phyloP scores from a whole-genome alignment of 2,797 vertebrate species.

The Eulemur albifrons region DNA sequence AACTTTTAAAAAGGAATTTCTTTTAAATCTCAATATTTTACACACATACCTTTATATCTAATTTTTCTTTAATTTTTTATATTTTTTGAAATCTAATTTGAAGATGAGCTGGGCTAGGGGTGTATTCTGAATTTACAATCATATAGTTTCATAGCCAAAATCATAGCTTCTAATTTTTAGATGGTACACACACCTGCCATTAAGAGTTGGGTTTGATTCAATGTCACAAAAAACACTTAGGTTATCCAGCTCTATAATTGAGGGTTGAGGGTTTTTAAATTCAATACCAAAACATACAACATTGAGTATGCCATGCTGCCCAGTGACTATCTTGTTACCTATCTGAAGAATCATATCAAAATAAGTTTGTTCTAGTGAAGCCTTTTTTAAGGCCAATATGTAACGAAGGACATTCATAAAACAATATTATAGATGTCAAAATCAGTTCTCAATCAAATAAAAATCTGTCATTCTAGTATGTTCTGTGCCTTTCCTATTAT shows the following conservation, averaged over 20 bases:
- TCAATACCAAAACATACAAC: not conserved
- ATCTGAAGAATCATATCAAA: not conserved
- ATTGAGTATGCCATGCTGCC: not conserved
- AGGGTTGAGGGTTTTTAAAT: not conserved
- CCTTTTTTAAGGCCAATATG: not conserved
- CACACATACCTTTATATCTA: not conserved
- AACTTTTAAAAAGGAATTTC: conserved; percentile 2
- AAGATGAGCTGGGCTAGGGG: not conserved
- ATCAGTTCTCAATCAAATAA: not conserved
- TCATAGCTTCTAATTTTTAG: conserved; percentile 6
- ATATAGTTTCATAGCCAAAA: conserved; percentile 22
- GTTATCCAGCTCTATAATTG: not conserved
- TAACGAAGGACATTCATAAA: not conserved
- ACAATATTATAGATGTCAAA: not conserved
- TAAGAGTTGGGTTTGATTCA: not conserved
- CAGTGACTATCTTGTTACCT: not conserved
- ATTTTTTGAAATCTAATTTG: conserved; percentile 48
- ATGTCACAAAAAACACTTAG: not conserved
- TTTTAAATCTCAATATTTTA: conserved; percentile 38
- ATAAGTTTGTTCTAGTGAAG: not conserved
- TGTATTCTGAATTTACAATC: not conserved
- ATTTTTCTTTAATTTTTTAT: conserved; percentile 9
- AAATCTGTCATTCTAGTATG: not conserved
- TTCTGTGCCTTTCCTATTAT: not conserved
- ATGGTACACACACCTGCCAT: not conserved